Percentiles rank a stretch among this genome's conserved stretches.
phyloP scores from a whole-genome alignment of 2,888 invertebrate genomes.

The Drosophila planitibia region DNA sequence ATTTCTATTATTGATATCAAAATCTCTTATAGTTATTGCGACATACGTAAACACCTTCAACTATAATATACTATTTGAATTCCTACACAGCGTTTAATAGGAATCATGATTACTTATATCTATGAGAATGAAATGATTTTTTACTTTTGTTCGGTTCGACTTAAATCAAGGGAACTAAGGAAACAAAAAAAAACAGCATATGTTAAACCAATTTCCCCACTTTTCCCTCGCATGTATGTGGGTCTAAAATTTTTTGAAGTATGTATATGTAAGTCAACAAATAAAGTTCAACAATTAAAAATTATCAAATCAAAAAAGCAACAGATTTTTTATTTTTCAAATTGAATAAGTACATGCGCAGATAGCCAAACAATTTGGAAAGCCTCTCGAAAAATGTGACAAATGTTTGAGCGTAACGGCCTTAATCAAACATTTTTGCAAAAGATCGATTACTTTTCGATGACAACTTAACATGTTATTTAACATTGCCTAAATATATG shows the following conservation, averaged over 20 bases:
- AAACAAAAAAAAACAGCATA: constrained; percentile 40
- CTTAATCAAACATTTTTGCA: neutral
- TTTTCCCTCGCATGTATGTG: constrained; percentile 67
- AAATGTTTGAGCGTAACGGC: neutral
- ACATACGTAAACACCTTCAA: constrained; percentile 49
- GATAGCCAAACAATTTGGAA: neutral
- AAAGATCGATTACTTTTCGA: neutral
- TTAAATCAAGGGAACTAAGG: constrained; percentile 37
- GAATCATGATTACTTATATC: constrained; percentile 64
- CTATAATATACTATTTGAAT: constrained; percentile 60
- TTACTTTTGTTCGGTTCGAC: constrained; percentile 57
- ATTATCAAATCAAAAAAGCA: constrained; percentile 25
- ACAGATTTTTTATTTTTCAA: neutral
- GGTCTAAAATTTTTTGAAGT: constrained; percentile 74
- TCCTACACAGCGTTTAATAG: constrained; percentile 54
- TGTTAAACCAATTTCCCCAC: constrained; percentile 69
- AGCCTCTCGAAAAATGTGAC: neutral
- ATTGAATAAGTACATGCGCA: neutral
- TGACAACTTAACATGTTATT: neutral
- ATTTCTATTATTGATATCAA: constrained; percentile 61
- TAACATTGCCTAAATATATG: neutral
- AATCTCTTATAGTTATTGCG: constrained; percentile 77
- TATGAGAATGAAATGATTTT: constrained; percentile 58
- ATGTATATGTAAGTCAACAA: constrained; percentile 74
- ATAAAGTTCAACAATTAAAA: constrained; percentile 79